Conservation (phyloP, 2,888 invertebrate genomes). For the Campoletis raptor region DNA sequence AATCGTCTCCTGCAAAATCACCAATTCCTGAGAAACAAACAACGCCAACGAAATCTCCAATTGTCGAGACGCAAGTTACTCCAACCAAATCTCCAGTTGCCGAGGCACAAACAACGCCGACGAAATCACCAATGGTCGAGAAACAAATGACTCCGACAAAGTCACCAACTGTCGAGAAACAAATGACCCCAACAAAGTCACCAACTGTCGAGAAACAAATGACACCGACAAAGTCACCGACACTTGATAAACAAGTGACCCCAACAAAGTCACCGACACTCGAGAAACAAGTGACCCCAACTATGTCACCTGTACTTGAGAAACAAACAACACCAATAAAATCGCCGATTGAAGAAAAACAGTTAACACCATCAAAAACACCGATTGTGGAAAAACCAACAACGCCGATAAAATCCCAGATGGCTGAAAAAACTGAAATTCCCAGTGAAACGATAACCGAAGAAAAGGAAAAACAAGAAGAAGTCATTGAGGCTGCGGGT, state of each 20-base stretch:
- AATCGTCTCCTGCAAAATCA: conserved; percentile 69
- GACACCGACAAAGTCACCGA: not conserved
- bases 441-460: not conserved
- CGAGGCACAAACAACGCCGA: not conserved
- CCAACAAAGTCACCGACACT: not conserved
- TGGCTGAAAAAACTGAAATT: not conserved
- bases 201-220: not conserved
- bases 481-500: not conserved
- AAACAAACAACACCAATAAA: not conserved
- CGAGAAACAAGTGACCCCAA: not conserved
- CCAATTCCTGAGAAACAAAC: conserved; percentile 47
- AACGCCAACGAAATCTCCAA: conserved; percentile 6
- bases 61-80: conserved; percentile 29
- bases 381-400: not conserved
- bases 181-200: not conserved
- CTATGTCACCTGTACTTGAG: not conserved
- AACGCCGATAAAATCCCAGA: not conserved
- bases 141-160: not conserved
- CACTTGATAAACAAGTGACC: not conserved
- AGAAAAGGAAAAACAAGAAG: conserved; percentile 1
- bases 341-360: not conserved
- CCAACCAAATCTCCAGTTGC: not conserved
- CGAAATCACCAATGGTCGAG: not conserved
- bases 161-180: not conserved
- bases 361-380: not conserved